These are phyloP conservation scores for Calephelis nemesis DNA, from an alignment of 1,140 invertebrate genomes.

Conservation along the genomic window DNA sequence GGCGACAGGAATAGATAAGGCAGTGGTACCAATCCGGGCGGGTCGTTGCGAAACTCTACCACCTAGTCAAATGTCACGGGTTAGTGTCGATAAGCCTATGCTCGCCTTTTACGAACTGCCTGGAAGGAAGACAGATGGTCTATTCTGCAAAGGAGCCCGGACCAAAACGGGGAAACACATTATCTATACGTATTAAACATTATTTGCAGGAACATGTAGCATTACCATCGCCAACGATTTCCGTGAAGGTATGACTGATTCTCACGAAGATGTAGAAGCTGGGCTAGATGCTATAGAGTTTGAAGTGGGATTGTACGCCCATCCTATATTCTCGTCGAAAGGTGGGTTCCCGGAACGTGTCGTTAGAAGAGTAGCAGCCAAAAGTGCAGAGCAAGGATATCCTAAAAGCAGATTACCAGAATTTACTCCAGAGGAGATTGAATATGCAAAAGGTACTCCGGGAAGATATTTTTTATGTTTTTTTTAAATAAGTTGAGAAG, in stretches of 20 bases:
- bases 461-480: background rate
- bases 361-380: slow-evolving; percentile 52
- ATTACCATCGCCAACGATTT: slow-evolving; percentile 54
- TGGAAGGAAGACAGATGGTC: no score
- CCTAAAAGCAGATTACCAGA: slow-evolving; percentile 61
- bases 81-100: no score
- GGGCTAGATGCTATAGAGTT: slow-evolving; percentile 48
- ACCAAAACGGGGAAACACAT: no score
- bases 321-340: slow-evolving; percentile 67
- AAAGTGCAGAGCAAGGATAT: slow-evolving; percentile 67
- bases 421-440: slow-evolving; percentile 78
- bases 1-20: no score
- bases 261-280: slow-evolving; percentile 41
- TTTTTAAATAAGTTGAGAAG: no score
- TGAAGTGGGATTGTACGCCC: slow-evolving; percentile 47
- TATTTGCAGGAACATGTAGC: slow-evolving; percentile 44
- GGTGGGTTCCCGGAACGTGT: slow-evolving; percentile 81
- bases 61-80: no score
- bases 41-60: no score
- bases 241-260: slow-evolving; percentile 40
- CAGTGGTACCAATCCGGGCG: no score
- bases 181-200: background rate
- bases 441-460: slow-evolving; percentile 72
- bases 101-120: no score
- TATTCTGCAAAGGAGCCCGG: no score